These are phyloP conservation scores for Scrobipalpa atriplicella DNA, from an alignment of 2,888 invertebrate species.

Conservation along the genomic window DNA sequence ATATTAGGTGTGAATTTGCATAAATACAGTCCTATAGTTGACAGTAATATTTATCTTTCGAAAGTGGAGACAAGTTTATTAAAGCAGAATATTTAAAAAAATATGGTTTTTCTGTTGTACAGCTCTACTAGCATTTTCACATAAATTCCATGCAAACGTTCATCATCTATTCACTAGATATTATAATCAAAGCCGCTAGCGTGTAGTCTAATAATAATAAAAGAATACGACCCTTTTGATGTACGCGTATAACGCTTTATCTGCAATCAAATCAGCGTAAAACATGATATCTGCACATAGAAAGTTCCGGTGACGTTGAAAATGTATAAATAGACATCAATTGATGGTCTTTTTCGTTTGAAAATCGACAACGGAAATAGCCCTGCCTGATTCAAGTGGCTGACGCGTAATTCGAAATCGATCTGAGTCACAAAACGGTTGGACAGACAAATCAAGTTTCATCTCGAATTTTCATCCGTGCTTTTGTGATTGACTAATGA, in stretches of 20 bases:
- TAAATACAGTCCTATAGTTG: too few species aligned
- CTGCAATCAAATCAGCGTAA: constrained; percentile 1
- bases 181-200: too few species aligned
- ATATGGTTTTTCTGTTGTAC: too few species aligned
- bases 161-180: too few species aligned
- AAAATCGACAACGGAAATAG: constrained; percentile 7
- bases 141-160: too few species aligned
- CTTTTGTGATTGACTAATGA: neutral
- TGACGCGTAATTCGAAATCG: constrained; percentile 9
- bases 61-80: too few species aligned
- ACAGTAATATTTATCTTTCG: too few species aligned
- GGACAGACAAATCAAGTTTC: too few species aligned
- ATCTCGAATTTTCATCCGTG: neutral
- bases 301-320: neutral
- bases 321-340: constrained; percentile 11
- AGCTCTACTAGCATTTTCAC: too few species aligned
- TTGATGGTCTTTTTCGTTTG: constrained; percentile 9
- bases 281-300: neutral
- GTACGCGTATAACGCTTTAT: neutral
- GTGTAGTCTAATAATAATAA: too few species aligned
- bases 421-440: too few species aligned
- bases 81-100: too few species aligned
- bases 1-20: neutral
- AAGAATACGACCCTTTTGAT: neutral
- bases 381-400: constrained; percentile 3